Conservation (phyloP, 92 coral and sea anemone genomes). For the Porites evermanni region DNA sequence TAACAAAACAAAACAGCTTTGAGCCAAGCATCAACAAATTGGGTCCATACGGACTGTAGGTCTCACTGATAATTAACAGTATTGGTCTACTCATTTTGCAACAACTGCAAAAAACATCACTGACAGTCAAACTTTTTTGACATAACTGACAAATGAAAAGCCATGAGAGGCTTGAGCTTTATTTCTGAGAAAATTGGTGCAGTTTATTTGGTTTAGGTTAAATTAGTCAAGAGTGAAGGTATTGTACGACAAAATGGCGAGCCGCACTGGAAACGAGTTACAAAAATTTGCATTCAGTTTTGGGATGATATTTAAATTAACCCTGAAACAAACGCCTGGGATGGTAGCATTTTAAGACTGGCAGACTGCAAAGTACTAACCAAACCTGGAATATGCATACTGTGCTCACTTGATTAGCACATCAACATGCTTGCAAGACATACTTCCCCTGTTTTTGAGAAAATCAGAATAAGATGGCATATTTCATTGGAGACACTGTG, state of each 20-base stretch:
- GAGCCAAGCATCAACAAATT: too few species aligned
- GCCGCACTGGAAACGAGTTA: neutral
- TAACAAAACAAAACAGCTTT: neutral
- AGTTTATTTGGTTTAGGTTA: neutral
- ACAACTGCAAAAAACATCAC: slow-evolving; percentile 38
- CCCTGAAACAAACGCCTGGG: too few species aligned
- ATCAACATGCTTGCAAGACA: slow-evolving; percentile 19
- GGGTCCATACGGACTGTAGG: too few species aligned
- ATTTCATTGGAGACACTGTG: neutral
- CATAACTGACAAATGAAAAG: neutral
- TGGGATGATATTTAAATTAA: too few species aligned
- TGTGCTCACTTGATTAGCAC: slow-evolving; percentile 12
- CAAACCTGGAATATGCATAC: slow-evolving; percentile 66
- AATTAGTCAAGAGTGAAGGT: slow-evolving; percentile 17
- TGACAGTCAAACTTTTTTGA: neutral
- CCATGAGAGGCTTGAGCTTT: neutral
- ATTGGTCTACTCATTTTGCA: too few species aligned
- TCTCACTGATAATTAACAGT: too few species aligned
- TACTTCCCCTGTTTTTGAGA: neutral
- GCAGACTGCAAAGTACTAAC: slow-evolving; percentile 43
- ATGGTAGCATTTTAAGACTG: neutral
- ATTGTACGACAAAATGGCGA: neutral
- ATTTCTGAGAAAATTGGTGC: neutral
- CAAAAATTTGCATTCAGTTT: neutral
- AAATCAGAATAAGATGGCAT: neutral